Conservation (phyloP, 1,140 invertebrate genomes). For the Fopius arisanus region DNA sequence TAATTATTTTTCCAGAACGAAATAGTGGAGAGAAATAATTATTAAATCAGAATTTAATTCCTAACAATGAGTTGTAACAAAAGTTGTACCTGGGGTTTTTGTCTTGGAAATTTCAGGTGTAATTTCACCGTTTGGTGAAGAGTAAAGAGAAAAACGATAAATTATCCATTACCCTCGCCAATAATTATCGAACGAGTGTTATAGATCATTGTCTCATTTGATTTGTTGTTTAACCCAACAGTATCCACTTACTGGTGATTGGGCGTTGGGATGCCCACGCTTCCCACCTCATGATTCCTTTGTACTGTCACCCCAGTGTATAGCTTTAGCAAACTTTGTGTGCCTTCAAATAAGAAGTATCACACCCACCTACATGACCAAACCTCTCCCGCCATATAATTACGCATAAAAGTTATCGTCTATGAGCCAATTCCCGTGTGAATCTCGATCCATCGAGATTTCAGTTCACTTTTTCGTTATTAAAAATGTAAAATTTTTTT, state of each 20-base stretch:
- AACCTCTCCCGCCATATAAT: neutral
- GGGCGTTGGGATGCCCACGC: conserved; percentile 32
- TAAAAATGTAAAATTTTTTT: neutral
- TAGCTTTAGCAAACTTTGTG: neutral
- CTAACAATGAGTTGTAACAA: too few relatives aligned
- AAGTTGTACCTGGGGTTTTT: too few relatives aligned
- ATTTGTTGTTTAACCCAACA: neutral
- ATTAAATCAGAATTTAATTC: too few relatives aligned
- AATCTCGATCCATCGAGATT: conserved; percentile 13
- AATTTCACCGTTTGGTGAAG: too few relatives aligned
- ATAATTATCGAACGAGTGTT: neutral
- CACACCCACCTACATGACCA: conserved; percentile 16
- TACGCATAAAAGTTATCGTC: conserved; percentile 3
- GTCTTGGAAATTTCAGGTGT: too few relatives aligned
- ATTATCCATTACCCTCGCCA: neutral
- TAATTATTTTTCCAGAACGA: too few relatives aligned
- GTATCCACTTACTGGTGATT: conserved; percentile 6
- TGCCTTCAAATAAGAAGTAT: neutral
- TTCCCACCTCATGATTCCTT: conserved; percentile 34
- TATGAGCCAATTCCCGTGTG: neutral
- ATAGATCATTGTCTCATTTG: conserved; percentile 9
- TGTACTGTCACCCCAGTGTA: conserved; percentile 30
- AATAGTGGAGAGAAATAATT: too few relatives aligned
- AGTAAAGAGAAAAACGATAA: too few relatives aligned
- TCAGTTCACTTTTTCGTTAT: too few relatives aligned